A percentile compares a stretch with the other conserved stretches of the same genome.
These are phyloP conservation scores for Anadara kagoshimensis DNA, from an alignment of 1,140 invertebrate species.

Conservation along the genomic window DNA sequence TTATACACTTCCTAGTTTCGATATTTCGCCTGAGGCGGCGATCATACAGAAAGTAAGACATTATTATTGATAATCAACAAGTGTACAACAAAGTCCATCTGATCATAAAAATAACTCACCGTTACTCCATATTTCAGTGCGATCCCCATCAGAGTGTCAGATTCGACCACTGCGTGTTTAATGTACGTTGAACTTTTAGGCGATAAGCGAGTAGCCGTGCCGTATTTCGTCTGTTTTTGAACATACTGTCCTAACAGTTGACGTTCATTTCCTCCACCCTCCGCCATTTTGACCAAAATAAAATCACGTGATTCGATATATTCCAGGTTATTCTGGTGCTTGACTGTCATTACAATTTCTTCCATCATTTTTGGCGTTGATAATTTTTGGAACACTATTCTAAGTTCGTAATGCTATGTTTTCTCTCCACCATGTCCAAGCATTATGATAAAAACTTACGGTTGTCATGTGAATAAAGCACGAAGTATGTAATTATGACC, in stretches of 20 bases:
- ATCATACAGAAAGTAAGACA: too few species aligned
- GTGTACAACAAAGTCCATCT: too few species aligned
- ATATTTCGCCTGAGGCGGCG: too few species aligned
- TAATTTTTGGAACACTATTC: not conserved
- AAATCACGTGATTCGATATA: constrained; percentile 36
- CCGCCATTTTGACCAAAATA: constrained; percentile 57
- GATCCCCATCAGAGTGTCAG: constrained; percentile 93
- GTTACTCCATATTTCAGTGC: constrained; percentile 93
- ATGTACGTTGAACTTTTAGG: constrained; percentile 81
- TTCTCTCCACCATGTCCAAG: too few species aligned
- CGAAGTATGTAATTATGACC: too few species aligned
- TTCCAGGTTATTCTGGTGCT: not conserved
- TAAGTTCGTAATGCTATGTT: too few species aligned
- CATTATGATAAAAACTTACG: too few species aligned
- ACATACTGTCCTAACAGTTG: constrained; percentile 88
- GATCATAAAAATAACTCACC: constrained; percentile 77
- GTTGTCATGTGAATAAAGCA: too few species aligned
- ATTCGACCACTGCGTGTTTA: constrained; percentile 85
- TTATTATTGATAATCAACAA: too few species aligned
- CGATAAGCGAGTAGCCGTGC: constrained; percentile 84
- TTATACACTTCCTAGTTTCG: too few species aligned
- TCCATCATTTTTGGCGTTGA: not conserved
- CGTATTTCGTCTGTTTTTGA: constrained; percentile 90
- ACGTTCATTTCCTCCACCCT: constrained; percentile 81
- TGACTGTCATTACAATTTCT: not conserved